phyloP scores from a whole-genome alignment of 2,888 invertebrate genomes.

The Corbicula japonica region DNA sequence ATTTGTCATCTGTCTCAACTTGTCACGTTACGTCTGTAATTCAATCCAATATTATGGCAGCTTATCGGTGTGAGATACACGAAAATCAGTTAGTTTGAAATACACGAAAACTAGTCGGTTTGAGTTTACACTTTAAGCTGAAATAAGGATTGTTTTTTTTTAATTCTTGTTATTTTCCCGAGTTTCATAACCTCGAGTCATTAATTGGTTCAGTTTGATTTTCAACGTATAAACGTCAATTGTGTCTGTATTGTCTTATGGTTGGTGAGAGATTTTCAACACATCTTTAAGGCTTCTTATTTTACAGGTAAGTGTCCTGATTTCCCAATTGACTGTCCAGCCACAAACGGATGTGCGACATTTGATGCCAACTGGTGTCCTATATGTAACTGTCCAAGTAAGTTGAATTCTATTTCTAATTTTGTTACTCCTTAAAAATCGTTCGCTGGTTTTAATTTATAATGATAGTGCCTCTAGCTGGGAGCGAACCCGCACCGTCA shows the following conservation, averaged over 20 bases:
- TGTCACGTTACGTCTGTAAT: too few relatives aligned
- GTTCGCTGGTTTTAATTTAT: too few relatives aligned
- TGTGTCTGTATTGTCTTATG: not conserved
- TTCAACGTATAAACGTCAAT: too few relatives aligned
- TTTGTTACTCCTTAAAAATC: too few relatives aligned
- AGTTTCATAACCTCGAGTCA: not conserved
- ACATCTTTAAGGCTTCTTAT: not conserved
- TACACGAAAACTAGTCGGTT: too few relatives aligned
- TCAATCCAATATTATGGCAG: too few relatives aligned
- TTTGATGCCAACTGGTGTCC: constrained; percentile 59
- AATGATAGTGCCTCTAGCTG: too few relatives aligned
- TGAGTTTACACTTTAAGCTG: not conserved
- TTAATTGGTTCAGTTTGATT: not conserved
- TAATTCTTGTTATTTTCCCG: not conserved
- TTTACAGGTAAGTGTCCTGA: constrained; percentile 55
- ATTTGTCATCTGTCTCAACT: too few relatives aligned
- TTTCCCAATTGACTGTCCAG: constrained; percentile 55
- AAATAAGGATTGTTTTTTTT: not conserved
- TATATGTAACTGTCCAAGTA: constrained; percentile 55
- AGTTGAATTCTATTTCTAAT: too few relatives aligned
- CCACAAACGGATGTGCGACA: constrained; percentile 35
- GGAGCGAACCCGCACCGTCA: too few relatives aligned
- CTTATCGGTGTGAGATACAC: too few relatives aligned
- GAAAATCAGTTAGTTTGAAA: too few relatives aligned
- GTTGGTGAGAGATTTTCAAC: not conserved